Evolutionary conservation across 1,140 invertebrate genomes (phyloP).

Genomic region (Trichonephila clavipes): DNA sequence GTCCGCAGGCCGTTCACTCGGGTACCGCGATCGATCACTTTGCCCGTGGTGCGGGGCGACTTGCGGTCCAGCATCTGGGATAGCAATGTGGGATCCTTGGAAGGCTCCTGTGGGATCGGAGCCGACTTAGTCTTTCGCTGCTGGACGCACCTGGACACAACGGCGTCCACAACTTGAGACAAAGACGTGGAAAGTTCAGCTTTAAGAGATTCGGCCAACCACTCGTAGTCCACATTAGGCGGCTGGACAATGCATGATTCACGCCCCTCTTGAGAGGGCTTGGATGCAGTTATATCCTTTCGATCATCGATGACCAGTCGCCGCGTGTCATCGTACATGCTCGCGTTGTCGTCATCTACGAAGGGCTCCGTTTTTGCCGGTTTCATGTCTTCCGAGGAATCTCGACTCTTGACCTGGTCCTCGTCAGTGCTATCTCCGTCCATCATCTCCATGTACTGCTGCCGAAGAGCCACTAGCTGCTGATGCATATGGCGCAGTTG

Average conservation of each 20-base stretch:
- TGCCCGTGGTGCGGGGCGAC: constrained; percentile 86
- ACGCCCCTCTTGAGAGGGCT: background rate
- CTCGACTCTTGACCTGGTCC: constrained; percentile 40
- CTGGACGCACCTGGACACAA: constrained; percentile 91
- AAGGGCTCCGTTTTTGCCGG: constrained; percentile 82
- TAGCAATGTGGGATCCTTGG: constrained; percentile 72
- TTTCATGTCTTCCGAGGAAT: constrained; percentile 21
- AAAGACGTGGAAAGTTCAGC: constrained; percentile 92
- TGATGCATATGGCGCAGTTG: constrained; percentile 93
- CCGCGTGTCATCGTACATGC: constrained; percentile 63
- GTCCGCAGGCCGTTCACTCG: constrained; percentile 80
- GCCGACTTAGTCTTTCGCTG: constrained; percentile 81
- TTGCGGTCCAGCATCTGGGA: constrained; percentile 91
- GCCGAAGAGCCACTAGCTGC: constrained; percentile 93
- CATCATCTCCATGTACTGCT: constrained; percentile 92
- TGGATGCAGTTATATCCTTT: constrained; percentile 4
- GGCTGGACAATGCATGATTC: constrained; percentile 76
- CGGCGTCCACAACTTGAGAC: constrained; percentile 92
- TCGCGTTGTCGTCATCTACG: constrained; percentile 69
- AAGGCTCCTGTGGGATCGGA: constrained; percentile 42
- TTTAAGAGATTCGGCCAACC: constrained; percentile 92
- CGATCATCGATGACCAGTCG: constrained; percentile 56
- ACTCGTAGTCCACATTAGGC: constrained; percentile 87
- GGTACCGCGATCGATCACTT: constrained; percentile 86
- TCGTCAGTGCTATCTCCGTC: constrained; percentile 79